These are phyloP conservation scores for Salticus scenicus DNA, from an alignment of 2,888 invertebrate species.

Conservation along the genomic window DNA sequence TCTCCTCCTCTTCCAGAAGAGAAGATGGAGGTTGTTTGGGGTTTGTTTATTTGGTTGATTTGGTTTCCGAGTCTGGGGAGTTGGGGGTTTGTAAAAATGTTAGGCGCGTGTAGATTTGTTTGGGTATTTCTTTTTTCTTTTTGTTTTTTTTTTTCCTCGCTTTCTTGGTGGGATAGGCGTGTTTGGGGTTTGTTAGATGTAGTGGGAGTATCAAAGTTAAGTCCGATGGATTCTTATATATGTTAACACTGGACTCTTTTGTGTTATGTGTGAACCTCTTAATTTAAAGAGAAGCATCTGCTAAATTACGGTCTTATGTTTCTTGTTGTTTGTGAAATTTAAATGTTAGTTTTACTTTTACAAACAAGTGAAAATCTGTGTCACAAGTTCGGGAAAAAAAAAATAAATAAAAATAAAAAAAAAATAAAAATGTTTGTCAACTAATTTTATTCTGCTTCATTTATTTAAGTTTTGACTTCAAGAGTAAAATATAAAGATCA, in stretches of 20 bases:
- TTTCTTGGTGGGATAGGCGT: background rate
- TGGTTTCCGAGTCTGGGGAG: background rate
- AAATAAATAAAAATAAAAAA: no score
- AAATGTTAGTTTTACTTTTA: no score
- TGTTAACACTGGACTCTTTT: background rate
- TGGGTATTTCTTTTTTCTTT: background rate
- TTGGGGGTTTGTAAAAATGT: constrained; percentile 1
- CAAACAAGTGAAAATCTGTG: no score
- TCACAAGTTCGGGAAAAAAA: no score
- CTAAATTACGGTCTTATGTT: no score
- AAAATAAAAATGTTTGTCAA: no score
- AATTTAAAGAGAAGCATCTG: background rate
- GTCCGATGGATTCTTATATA: no score
- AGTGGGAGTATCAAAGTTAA: no score
- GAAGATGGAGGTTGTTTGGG: background rate
- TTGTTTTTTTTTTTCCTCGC: background rate
- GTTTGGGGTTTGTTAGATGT: background rate
- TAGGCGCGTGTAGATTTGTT: background rate
- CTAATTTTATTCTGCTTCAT: no score
- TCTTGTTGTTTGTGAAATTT: no score
- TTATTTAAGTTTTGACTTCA: no score
- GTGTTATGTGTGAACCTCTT: background rate
- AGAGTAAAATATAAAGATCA: no score
- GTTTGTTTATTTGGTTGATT: constrained; percentile 7
- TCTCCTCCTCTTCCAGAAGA: background rate